These are phyloP conservation scores for Micropterix aruncella DNA, from an alignment of 2,888 invertebrate genomes.

Conservation along the genomic window DNA sequence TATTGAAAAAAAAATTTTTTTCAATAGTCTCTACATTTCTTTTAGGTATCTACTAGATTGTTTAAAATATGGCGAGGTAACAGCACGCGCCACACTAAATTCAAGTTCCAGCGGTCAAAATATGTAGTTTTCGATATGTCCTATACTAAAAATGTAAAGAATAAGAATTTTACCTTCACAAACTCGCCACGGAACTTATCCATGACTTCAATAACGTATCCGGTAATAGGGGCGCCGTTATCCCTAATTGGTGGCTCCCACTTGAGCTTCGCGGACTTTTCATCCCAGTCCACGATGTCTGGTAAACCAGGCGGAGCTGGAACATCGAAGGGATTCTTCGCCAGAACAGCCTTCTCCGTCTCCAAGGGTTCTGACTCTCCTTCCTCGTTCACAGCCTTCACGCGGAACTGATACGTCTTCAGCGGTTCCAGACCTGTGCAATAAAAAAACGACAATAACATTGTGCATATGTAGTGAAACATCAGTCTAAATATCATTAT, in stretches of 20 bases:
- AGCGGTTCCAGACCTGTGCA: constrained; percentile 75
- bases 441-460: too few species aligned
- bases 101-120: too few species aligned
- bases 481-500: too few species aligned
- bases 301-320: constrained; percentile 83
- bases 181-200: constrained; percentile 76
- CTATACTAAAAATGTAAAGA: too few species aligned
- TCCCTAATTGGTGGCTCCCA: constrained; percentile 86
- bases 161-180: too few species aligned
- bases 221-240: constrained; percentile 88
- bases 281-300: constrained; percentile 82
- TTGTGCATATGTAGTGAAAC: too few species aligned
- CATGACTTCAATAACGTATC: constrained; percentile 85
- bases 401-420: constrained; percentile 94
- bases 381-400: constrained; percentile 92
- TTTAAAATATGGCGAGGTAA: too few species aligned
- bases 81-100: too few species aligned
- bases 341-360: constrained; percentile 74
- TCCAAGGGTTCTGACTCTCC: constrained; percentile 94
- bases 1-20: too few species aligned
- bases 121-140: too few species aligned
- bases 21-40: too few species aligned
- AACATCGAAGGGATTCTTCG: constrained; percentile 94
- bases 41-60: too few species aligned
- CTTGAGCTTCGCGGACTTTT: constrained; percentile 77